Evolutionary conservation across 2,797 vertebrate species (phyloP).

Genomic region (Loris lydekkerianus): DNA sequence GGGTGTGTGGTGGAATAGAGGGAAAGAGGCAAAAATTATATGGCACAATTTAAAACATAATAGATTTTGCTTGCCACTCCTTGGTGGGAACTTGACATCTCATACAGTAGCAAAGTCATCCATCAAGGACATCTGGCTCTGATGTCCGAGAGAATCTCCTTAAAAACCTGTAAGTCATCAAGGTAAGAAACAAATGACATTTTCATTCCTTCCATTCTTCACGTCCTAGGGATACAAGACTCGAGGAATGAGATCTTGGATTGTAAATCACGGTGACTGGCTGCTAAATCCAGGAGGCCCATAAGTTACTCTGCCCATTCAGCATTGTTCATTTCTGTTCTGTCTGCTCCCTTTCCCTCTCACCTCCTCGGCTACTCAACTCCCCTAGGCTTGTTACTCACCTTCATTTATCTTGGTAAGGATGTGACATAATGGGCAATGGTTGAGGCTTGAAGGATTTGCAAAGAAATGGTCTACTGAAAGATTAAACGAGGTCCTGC

Average conservation of each 20-base stretch:
- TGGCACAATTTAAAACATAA: constrained; percentile 78
- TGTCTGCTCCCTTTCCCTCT: neutral
- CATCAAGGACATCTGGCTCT: constrained; percentile 81
- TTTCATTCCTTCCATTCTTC: constrained; percentile 82
- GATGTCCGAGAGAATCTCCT: constrained; percentile 75
- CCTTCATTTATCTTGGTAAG: constrained; percentile 80
- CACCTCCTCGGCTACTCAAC: neutral
- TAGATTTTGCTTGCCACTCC: constrained; percentile 78
- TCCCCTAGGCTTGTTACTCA: constrained; percentile 53
- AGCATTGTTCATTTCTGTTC: constrained; percentile 23
- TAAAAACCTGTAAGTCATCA: constrained; percentile 82
- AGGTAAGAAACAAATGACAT: constrained; percentile 71
- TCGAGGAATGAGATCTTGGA: constrained; percentile 64
- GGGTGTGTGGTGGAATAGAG: constrained; percentile 18
- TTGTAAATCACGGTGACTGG: constrained; percentile 80
- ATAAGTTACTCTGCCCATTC: neutral
- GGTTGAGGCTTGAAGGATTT: constrained; percentile 78
- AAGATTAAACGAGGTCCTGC: constrained; percentile 57
- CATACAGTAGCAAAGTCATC: constrained; percentile 86
- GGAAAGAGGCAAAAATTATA: constrained; percentile 68
- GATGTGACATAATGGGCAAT: constrained; percentile 83
- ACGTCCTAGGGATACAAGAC: constrained; percentile 75
- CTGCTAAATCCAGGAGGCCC: constrained; percentile 6
- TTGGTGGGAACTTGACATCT: constrained; percentile 84
- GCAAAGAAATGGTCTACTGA: constrained; percentile 72